phyloP scores from a whole-genome alignment of 2,113 vertebrate genomes.

The Eupsittula cactorum region DNA sequence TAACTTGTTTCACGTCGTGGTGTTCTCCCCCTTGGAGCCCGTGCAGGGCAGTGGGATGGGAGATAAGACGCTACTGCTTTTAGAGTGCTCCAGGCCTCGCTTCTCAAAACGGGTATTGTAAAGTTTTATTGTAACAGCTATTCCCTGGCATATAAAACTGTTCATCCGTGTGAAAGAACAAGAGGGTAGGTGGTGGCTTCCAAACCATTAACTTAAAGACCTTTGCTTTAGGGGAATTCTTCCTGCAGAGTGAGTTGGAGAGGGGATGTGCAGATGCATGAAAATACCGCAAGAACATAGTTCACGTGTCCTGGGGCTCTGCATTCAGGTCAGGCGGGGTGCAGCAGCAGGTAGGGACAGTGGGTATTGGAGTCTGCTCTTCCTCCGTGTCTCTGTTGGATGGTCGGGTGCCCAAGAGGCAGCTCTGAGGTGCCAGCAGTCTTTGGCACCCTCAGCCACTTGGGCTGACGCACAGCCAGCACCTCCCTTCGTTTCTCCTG shows the following conservation, averaged over 20 bases:
- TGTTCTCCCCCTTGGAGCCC: not conserved
- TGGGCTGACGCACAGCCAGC: fast-evolving
- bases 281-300: fast-evolving
- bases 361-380: not conserved
- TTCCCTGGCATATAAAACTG: not conserved
- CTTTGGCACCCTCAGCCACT: fast-evolving
- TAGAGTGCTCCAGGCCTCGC: not conserved
- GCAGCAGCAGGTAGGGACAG: fast-evolving
- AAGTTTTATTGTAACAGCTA: not conserved
- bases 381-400: fast-evolving
- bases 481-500: not conserved
- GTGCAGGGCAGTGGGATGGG: fast-evolving
- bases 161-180: no score
- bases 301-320: fast-evolving
- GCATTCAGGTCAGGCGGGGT: not conserved
- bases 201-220: not conserved
- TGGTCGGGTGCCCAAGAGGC: not conserved
- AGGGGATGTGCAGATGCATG: not conserved
- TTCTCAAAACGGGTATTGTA: not conserved
- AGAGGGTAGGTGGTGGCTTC: not conserved
- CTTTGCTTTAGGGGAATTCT: not conserved
- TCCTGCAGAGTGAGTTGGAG: not conserved
- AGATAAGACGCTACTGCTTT: not conserved
- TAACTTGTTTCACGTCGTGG: not conserved
- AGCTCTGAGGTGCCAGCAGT: not conserved